These are phyloP conservation scores for Natrix natrix DNA, from an alignment of 2,797 vertebrate genomes.

Conservation along the genomic window DNA sequence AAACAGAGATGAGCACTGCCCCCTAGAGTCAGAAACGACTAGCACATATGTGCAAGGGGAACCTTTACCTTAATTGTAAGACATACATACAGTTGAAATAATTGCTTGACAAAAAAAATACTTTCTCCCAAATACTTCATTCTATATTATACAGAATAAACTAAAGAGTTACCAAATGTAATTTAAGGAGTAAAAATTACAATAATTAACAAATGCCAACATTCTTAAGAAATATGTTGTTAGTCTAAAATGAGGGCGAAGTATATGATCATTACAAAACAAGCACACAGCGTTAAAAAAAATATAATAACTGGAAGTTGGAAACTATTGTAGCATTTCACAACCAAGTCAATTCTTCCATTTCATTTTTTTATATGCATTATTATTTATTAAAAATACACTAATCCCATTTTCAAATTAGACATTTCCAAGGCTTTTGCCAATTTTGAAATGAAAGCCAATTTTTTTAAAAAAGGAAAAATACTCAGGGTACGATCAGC, in stretches of 20 bases:
- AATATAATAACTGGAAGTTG: background rate
- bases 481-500: background rate
- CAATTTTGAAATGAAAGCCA: background rate
- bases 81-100: too few species aligned
- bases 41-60: too few species aligned
- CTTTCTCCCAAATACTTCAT: background rate
- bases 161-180: background rate
- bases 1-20: too few species aligned
- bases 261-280: slow-evolving; percentile 7
- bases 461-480: background rate
- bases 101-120: background rate
- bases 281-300: background rate
- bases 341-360: background rate
- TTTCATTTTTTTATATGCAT: background rate
- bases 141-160: background rate
- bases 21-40: too few species aligned
- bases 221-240: slow-evolving; percentile 5
- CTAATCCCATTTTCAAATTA: background rate
- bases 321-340: background rate
- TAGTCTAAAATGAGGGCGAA: background rate
- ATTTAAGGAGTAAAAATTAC: background rate
- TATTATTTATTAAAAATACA: background rate
- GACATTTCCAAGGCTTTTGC: background rate
- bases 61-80: too few species aligned
- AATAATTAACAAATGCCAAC: slow-evolving; percentile 14